These are phyloP conservation scores for Hypena proboscidalis DNA, from an alignment of 2,888 invertebrate species.

Conservation along the genomic window DNA sequence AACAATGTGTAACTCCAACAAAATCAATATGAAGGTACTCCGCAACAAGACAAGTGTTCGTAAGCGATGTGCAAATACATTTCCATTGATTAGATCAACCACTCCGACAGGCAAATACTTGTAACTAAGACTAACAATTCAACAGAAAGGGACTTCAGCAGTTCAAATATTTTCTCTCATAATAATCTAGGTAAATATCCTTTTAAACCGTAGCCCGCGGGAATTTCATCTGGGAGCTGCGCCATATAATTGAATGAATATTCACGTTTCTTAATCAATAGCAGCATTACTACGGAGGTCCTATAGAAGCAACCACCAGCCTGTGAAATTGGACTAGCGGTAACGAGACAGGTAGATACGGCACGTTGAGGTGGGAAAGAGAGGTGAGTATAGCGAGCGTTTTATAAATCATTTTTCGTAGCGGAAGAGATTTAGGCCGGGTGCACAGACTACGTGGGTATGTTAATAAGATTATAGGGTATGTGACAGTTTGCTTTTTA, in stretches of 20 bases:
- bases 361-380: slow-evolving; percentile 43
- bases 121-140: slow-evolving; percentile 5
- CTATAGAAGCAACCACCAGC: slow-evolving; percentile 75
- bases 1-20: no score
- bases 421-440: slow-evolving; percentile 66
- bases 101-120: not conserved
- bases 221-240: slow-evolving; percentile 70
- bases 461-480: slow-evolving; percentile 2
- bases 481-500: slow-evolving; percentile 5
- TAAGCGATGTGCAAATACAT: no score
- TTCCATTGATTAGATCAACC: slow-evolving; percentile 1
- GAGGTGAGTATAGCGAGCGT: slow-evolving; percentile 60
- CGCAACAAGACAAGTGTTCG: no score
- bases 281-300: slow-evolving; percentile 74
- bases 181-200: slow-evolving; percentile 41
- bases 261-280: slow-evolving; percentile 84
- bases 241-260: slow-evolving; percentile 83
- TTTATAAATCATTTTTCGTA: slow-evolving; percentile 84
- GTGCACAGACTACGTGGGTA: slow-evolving; percentile 39
- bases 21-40: no score
- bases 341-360: slow-evolving; percentile 55
- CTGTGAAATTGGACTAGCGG: slow-evolving; percentile 82
- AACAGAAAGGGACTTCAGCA: slow-evolving; percentile 18
- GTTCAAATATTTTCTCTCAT: slow-evolving; percentile 34
- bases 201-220: slow-evolving; percentile 57